phyloP scores from a whole-genome alignment of 1,140 invertebrate species.

The Lepidostoma basale region DNA sequence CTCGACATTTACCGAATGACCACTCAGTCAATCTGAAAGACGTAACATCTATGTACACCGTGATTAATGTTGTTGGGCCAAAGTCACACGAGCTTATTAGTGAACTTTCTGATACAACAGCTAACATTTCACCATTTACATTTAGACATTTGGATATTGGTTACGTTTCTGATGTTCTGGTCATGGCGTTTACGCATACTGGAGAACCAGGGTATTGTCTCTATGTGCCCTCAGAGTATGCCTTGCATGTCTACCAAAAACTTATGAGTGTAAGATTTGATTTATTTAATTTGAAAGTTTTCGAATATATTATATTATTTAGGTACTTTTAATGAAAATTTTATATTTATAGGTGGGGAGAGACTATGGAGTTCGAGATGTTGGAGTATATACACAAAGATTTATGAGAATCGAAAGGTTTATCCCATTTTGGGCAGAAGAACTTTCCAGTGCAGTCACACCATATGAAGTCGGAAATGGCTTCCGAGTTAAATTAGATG shows the following conservation, averaged over 20 bases:
- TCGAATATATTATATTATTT: not conserved
- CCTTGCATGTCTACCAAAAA: constrained; percentile 78
- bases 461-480: constrained; percentile 78
- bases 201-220: constrained; percentile 84
- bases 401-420: constrained; percentile 72
- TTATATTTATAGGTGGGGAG: constrained; percentile 55
- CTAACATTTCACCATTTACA: constrained; percentile 75
- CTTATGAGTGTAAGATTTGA: constrained; percentile 63
- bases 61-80: constrained; percentile 84
- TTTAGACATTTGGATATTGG: constrained; percentile 78
- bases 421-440: constrained; percentile 70
- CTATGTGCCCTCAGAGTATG: constrained; percentile 81
- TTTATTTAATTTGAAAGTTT: not conserved
- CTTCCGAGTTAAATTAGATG: constrained; percentile 74
- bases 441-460: constrained; percentile 75
- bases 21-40: constrained; percentile 72
- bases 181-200: constrained; percentile 82
- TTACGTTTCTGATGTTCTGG: constrained; percentile 76
- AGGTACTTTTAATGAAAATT: not conserved
- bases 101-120: constrained; percentile 75
- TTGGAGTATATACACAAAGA: constrained; percentile 76
- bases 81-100: constrained; percentile 73
- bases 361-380: constrained; percentile 75
- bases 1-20: constrained; percentile 68
- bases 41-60: constrained; percentile 83